These are phyloP conservation scores for Masnerella sp. DNA, from an alignment of 2,888 invertebrate species.

Conservation along the genomic window DNA sequence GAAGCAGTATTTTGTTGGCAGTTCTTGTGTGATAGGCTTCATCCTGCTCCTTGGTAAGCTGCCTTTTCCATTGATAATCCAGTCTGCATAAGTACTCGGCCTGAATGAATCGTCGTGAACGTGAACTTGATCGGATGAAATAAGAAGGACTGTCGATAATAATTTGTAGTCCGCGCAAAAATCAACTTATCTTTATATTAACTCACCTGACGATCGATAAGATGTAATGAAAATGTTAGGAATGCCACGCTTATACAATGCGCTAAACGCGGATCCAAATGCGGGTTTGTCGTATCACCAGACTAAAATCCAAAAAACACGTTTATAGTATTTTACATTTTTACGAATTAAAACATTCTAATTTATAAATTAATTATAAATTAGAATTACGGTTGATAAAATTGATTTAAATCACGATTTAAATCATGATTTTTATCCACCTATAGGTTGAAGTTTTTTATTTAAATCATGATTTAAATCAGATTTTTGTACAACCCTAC, in stretches of 20 bases:
- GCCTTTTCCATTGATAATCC: constrained; percentile 89
- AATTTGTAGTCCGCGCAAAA: too few relatives aligned
- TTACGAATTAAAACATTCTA: too few relatives aligned
- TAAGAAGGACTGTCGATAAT: constrained; percentile 48
- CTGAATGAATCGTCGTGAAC: constrained; percentile 67
- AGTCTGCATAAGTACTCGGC: constrained; percentile 93
- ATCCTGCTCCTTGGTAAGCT: constrained; percentile 87
- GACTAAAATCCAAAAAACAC: too few relatives aligned
- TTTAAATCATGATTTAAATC: too few relatives aligned
- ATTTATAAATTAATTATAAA: too few relatives aligned
- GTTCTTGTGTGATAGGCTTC: constrained; percentile 91
- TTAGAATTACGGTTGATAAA: too few relatives aligned
- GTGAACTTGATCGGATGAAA: too few relatives aligned
- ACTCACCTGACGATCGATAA: constrained; percentile 89
- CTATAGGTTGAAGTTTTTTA: too few relatives aligned
- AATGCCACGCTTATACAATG: constrained; percentile 87
- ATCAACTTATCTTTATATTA: constrained; percentile 7
- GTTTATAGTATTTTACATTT: too few relatives aligned
- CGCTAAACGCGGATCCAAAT: constrained; percentile 83
- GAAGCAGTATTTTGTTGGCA: constrained; percentile 91
- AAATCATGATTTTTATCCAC: too few relatives aligned
- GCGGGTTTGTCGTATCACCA: constrained; percentile 85
- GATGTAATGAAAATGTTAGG: constrained; percentile 87
- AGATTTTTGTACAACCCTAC: too few relatives aligned
- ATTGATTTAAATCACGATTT: too few relatives aligned